Evolutionary conservation across 2,888 invertebrate species (phyloP).

Genomic region (Acanthosepion pharaonis): DNA sequence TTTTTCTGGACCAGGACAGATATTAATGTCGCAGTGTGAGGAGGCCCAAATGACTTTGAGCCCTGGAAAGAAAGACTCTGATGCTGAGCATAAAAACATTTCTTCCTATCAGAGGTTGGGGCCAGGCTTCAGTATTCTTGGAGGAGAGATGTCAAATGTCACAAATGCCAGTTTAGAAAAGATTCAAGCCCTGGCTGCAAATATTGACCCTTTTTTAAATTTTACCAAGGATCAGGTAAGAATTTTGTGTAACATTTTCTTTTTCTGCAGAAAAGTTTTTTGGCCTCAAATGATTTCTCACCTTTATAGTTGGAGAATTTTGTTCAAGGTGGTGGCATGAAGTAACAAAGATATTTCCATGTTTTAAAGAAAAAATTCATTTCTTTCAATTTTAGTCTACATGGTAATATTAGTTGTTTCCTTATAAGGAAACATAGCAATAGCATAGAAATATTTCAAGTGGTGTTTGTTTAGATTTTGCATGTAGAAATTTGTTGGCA

Average conservation of each 20-base stretch:
- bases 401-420: no score
- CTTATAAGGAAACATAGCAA: no score
- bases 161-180: constrained; percentile 59
- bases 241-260: neutral
- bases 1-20: constrained; percentile 65
- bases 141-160: constrained; percentile 56
- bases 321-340: no score
- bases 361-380: no score
- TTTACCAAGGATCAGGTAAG: constrained; percentile 13
- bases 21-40: constrained; percentile 51
- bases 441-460: no score
- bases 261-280: neutral
- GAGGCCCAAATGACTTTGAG: constrained; percentile 51
- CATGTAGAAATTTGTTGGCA: no score
- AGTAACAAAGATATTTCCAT: no score
- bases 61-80: constrained; percentile 57
- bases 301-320: no score
- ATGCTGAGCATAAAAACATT: constrained; percentile 56
- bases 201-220: constrained; percentile 55
- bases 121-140: constrained; percentile 67
- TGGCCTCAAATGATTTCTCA: no score
- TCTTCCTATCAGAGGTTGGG: constrained; percentile 62
- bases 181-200: constrained; percentile 62
- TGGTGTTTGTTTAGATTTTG: no score
- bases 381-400: no score